Evolutionary conservation across 1,140 invertebrate species (phyloP).

Genomic region (Anastatus disparis): DNA sequence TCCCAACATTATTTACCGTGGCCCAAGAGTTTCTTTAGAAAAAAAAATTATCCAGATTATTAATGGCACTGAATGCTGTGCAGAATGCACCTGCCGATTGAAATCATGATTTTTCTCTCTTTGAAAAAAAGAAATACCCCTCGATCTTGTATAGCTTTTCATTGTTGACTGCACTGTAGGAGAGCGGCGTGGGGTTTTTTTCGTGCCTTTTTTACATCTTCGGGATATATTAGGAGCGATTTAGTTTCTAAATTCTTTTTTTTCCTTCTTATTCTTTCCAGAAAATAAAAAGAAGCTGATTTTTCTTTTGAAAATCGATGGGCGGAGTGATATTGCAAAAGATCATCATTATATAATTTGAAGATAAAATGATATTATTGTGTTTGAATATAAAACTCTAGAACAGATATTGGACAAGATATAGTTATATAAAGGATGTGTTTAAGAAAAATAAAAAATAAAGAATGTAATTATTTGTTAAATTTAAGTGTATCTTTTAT

Average conservation of each 20-base stretch:
- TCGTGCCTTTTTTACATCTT: background rate
- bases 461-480: too few species aligned
- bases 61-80: conserved; percentile 44
- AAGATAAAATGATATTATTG: background rate
- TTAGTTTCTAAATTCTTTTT: conserved; percentile 4
- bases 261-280: too few species aligned
- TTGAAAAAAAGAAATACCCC: conserved; percentile 31
- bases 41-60: conserved; percentile 48
- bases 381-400: background rate
- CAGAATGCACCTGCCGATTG: conserved; percentile 42
- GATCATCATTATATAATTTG: background rate
- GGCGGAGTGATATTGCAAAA: conserved; percentile 1
- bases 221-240: conserved; percentile 26
- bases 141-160: conserved; percentile 12
- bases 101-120: conserved; percentile 42
- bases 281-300: background rate
- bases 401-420: too few species aligned
- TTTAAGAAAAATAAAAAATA: too few species aligned
- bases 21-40: conserved; percentile 38
- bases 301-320: background rate
- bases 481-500: too few species aligned
- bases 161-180: background rate
- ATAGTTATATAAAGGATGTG: too few species aligned
- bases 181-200: conserved; percentile 2
- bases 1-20: background rate